A percentile compares a stretch with the other conserved stretches of the same genome.
Conservation (phyloP, 2,888 invertebrate species). For the Hesperia comma region DNA sequence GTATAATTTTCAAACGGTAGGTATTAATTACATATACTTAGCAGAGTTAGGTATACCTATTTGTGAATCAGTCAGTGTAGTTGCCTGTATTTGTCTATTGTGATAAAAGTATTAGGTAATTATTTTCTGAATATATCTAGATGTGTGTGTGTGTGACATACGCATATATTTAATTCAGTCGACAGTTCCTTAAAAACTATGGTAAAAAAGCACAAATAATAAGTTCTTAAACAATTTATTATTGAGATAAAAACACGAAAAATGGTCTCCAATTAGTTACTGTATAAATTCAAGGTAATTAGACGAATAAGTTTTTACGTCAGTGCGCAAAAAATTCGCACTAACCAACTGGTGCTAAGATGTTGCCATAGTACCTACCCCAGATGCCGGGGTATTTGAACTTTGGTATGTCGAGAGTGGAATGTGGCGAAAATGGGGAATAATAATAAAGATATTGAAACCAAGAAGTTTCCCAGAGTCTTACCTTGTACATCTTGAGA, state of each 20-base stretch:
- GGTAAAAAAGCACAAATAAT: background rate
- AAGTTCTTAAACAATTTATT: constrained; percentile 1
- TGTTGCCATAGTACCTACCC: background rate
- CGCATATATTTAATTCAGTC: too few species aligned
- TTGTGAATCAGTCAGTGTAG: too few species aligned
- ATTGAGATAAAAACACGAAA: constrained; percentile 13
- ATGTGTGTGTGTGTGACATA: too few species aligned
- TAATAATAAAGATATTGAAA: background rate
- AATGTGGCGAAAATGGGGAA: constrained; percentile 1
- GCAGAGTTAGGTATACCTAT: too few species aligned
- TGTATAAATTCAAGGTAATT: constrained; percentile 17
- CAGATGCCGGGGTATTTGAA: constrained; percentile 22
- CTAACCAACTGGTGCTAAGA: constrained; percentile 38
- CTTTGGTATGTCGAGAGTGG: constrained; percentile 3
- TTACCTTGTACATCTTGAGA: too few species aligned
- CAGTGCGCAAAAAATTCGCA: constrained; percentile 23
- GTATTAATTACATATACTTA: too few species aligned
- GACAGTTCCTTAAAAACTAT: too few species aligned
- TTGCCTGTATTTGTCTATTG: too few species aligned
- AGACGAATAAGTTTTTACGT: constrained; percentile 17
- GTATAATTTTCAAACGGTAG: too few species aligned
- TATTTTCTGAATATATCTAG: too few species aligned
- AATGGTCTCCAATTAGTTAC: constrained; percentile 24
- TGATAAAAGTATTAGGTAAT: too few species aligned
- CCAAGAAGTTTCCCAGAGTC: too few species aligned